Evolutionary conservation across 2,888 invertebrate genomes (phyloP).

Genomic region (Polyommatus icarus): DNA sequence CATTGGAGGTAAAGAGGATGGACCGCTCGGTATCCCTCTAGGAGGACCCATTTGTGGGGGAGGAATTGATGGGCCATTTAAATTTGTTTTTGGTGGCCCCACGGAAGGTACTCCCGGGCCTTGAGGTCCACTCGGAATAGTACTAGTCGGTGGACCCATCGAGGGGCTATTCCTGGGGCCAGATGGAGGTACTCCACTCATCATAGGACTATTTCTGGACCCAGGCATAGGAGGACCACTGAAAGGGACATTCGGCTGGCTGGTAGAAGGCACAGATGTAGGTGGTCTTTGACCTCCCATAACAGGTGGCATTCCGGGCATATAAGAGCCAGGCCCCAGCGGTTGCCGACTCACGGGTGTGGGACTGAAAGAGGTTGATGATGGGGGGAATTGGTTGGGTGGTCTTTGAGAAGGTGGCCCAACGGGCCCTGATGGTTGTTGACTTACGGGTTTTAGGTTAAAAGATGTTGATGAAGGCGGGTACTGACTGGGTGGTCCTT

Average conservation of each 20-base stretch:
- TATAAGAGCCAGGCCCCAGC: slow-evolving; percentile 43
- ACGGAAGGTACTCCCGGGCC: slow-evolving; percentile 34
- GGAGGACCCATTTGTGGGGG: slow-evolving; percentile 41
- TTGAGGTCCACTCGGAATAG: slow-evolving; percentile 35
- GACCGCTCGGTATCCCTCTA: slow-evolving; percentile 37
- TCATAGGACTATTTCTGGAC: slow-evolving; percentile 57
- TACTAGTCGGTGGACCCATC: slow-evolving; percentile 49
- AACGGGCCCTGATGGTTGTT: slow-evolving; percentile 38
- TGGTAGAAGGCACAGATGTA: slow-evolving; percentile 48
- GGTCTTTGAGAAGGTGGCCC: slow-evolving; percentile 35
- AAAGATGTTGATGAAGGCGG: slow-evolving; percentile 50
- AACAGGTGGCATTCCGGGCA: slow-evolving; percentile 43
- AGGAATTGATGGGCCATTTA: slow-evolving; percentile 44
- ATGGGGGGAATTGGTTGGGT: slow-evolving; percentile 48
- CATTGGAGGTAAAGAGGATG: slow-evolving; percentile 35
- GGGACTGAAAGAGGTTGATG: slow-evolving; percentile 51
- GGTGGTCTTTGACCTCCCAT: slow-evolving; percentile 46
- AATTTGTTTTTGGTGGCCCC: slow-evolving; percentile 39
- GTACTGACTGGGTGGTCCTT: slow-evolving; percentile 45
- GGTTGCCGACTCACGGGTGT: slow-evolving; percentile 45
- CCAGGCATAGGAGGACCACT: slow-evolving; percentile 49
- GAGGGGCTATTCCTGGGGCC: slow-evolving; percentile 60
- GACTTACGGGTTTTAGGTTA: slow-evolving; percentile 46
- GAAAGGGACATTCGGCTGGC: slow-evolving; percentile 55
- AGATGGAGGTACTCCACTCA: slow-evolving; percentile 48